Base-by-base conservation (phyloP, 2,797 vertebrate species). In the Chanos chanos region DNA sequence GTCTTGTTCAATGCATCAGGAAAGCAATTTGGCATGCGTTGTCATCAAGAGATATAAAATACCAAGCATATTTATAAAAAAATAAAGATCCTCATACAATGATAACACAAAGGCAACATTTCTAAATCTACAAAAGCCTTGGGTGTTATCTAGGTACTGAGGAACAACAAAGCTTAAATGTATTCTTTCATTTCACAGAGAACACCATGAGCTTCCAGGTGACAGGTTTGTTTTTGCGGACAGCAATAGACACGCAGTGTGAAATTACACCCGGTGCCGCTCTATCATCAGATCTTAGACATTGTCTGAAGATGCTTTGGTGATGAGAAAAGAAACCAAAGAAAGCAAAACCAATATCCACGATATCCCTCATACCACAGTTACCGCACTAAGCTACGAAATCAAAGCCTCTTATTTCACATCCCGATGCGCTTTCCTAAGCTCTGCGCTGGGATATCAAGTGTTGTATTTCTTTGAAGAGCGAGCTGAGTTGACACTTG, bases 31-130 rank as follows among this genome's bases (percentile, higher is more conserved):
- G 8, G 39, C 47, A 59, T 30, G 33, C 39, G 47, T 39, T 34
- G 56, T 37, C 53, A 59, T 53, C 45, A n/a, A 45, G 64, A 31
- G n/a, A n/a, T n/a, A n/a, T n/a, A 61, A 61, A 61, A 50, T 21
- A 39, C 15, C 30, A 39, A 44, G 34, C 19, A 21, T n/a, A 15
- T 40, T 34, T 50, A 31, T 49, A 30, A 41, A 34, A 39, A 36
- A 41, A 12, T 41, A 56, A 27, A 56, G 54, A 24, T n/a, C n/a
- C n/a, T n/a, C n/a, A n/a, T n/a, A n/a, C n/a, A n/a, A n/a, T n/a
- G n/a, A n/a, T n/a, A n/a, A n/a, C n/a, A n/a, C n/a, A n/a, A n/a
- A n/a, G n/a, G n/a, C n/a, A 43, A 33, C 48, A 34, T 52, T n/a
- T 61, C 9, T 2, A 61, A 61, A 61, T 52, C 37, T 34, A 43